Evolutionary conservation across 92 coral and sea anemone genomes (phyloP), one percentile per base, ranked within the genome.

Genomic region (Zoanthus gigantus): DNA sequence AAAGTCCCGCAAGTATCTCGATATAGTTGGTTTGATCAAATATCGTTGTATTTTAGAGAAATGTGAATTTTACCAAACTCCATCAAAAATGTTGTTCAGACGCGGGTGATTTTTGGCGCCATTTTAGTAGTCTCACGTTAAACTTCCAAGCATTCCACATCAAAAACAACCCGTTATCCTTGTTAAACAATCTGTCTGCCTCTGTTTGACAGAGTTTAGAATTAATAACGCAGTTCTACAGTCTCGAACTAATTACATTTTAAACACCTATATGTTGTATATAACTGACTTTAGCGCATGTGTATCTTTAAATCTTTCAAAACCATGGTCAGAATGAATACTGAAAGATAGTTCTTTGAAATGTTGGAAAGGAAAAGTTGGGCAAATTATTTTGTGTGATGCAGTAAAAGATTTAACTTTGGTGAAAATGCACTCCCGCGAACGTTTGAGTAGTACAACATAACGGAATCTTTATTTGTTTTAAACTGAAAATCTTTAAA

Each of bases 321-420:
- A 74, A 48, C 82, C 5, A 60, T 30, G 72, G 12, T 54, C 23
- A 23, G 72, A 61, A 14, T 85, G 54, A 72, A 48, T 73, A 52
- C 23, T 60, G 79, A 78, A 87, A 45, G 54, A 81, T 61, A 68
- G 78, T 17, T 63, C 79, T 80, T 88, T 80, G 68, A 57, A 80
- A 30, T 72, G 61, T 37, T 82, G 53, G 52, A 88, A 88, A 88
- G 29, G 17, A 47, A 9, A 45, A 58, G 32, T 48, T 81, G 87
- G 91, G 91, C 87, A 88, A 88, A 88, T 81, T 60, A 71, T 72
- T 88, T 72, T 53, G 88, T 30, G 82, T 73, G 80, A 82, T 74
- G 88, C 86, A 54, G 48, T 78, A 75, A 42, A 72, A 6, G 53
- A 57, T 54, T 13, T 65, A 81, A 88, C 2, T 88, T 30, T 42